Base-by-base conservation (phyloP, 1,140 invertebrate species). In the Leptonema lineaticorne region DNA sequence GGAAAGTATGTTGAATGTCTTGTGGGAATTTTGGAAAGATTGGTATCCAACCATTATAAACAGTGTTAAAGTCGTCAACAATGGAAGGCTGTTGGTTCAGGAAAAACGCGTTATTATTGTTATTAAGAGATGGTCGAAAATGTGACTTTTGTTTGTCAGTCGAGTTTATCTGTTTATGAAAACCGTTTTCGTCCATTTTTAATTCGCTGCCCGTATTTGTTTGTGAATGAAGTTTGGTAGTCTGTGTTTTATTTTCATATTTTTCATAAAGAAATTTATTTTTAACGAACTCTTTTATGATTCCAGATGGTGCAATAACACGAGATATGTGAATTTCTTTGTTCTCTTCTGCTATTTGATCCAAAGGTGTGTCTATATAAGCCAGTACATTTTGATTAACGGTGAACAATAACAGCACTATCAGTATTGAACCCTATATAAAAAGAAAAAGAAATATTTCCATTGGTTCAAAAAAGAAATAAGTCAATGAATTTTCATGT, bases 301-400 rank as follows among this genome's bases (percentile, higher is more conserved):
- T 24, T 20, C 46, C 41, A 37, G 58, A 16, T 28, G 63, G 63
- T 24, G 27, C 18, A 20, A 5, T 68, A 11, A 41, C 33, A 16
- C 46, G 28, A 28, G 33, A 14, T 24, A n/a, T 46, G 26, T 64
- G 37, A 11, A 45, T 30, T 37, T 48, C 28, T 28, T 50, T 18
- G n/a, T 41, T 41, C 41, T 72, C 71, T 48, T 72, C 59, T 9
- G 71, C 71, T 22, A 72, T n/a, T 41, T 69, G 71, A 33, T 72
- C 71, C 5, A 48, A 33, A n/a, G 28, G 28, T 41, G 56, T 48
- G 18, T 68, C 56, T 22, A 18, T 30, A 29, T 59, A 67, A 28
- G 28, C 57, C 30, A 29, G 48, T 37, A 46, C 46, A 22, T 60
- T 45, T 11, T 53, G 67, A 3, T 48, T 53, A 37, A 60, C 57